Conservation (phyloP, 2,888 invertebrate genomes). For the Microplitis manilae region DNA sequence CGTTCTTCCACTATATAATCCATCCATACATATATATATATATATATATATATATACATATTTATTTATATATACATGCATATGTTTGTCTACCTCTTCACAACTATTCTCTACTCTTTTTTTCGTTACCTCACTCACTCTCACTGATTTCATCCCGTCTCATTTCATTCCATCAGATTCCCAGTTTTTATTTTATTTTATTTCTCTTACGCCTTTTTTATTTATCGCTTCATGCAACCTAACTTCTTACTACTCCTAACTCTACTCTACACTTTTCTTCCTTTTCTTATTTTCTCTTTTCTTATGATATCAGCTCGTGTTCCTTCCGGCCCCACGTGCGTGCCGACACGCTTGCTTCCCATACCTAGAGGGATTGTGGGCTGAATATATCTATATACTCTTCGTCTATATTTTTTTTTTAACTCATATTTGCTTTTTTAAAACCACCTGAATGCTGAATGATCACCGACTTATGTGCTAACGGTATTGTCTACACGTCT, state of each 20-base stretch:
- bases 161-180: constrained; percentile 44
- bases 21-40: not conserved
- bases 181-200: constrained; percentile 54
- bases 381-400: constrained; percentile 28
- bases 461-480: constrained; percentile 25
- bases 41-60: not conserved
- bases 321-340: constrained; percentile 43
- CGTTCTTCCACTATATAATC: constrained; percentile 29
- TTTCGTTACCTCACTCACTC: constrained; percentile 2
- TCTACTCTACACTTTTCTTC: no score
- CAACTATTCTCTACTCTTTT: not conserved
- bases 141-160: constrained; percentile 13
- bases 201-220: constrained; percentile 49
- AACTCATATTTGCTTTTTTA: constrained; percentile 6
- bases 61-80: not conserved
- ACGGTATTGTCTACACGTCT: constrained; percentile 10
- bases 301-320: constrained; percentile 36
- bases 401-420: constrained; percentile 12
- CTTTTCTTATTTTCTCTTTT: not conserved
- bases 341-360: constrained; percentile 30
- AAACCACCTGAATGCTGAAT: constrained; percentile 18
- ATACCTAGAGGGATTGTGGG: no score
- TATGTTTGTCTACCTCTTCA: no score
- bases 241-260: constrained; percentile 54
- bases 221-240: constrained; percentile 59